Percentiles rank a stretch among this genome's conserved stretches.
phyloP scores from a whole-genome alignment of 1,140 invertebrate genomes.

The Aphaenogaster floridana region DNA sequence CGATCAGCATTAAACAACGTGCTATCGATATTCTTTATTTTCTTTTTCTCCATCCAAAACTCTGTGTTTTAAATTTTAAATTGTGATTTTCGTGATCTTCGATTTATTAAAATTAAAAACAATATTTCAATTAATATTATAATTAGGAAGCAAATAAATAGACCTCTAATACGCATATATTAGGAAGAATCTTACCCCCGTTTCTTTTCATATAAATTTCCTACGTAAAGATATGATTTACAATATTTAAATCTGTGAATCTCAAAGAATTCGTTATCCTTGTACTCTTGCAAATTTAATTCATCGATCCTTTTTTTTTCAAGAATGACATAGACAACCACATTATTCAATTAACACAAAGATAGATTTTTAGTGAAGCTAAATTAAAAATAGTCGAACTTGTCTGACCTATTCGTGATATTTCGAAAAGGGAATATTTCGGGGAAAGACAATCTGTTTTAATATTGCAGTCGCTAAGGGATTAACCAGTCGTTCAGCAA shows the following conservation, averaged over 20 bases:
- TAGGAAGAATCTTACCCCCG: not conserved
- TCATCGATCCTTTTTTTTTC: not conserved
- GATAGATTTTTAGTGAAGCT: not conserved
- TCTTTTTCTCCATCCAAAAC: not conserved
- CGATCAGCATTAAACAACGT: not conserved
- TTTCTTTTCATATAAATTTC: not conserved
- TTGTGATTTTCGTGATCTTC: not conserved
- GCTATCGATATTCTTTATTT: not conserved
- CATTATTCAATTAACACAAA: not conserved
- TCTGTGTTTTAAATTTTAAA: not conserved
- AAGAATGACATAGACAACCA: not conserved
- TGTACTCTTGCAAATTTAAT: not conserved
- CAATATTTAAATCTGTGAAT: not conserved
- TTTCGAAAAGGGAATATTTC: not conserved
- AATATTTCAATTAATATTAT: not conserved
- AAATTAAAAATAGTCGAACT: not conserved
- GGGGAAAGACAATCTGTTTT: not conserved
- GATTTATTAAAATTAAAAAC: not conserved
- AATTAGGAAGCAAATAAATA: not conserved
- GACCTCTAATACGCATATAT: not conserved
- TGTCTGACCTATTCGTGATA: not conserved
- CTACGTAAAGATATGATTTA: not conserved
- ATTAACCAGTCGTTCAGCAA: not conserved
- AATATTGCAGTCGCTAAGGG: not conserved
- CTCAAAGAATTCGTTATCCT: not conserved